A percentile compares a stretch with the other conserved stretches of the same genome.
These are phyloP conservation scores for Gadus chalcogrammus DNA, from an alignment of 2,113 vertebrate genomes.

Conservation along the genomic window DNA sequence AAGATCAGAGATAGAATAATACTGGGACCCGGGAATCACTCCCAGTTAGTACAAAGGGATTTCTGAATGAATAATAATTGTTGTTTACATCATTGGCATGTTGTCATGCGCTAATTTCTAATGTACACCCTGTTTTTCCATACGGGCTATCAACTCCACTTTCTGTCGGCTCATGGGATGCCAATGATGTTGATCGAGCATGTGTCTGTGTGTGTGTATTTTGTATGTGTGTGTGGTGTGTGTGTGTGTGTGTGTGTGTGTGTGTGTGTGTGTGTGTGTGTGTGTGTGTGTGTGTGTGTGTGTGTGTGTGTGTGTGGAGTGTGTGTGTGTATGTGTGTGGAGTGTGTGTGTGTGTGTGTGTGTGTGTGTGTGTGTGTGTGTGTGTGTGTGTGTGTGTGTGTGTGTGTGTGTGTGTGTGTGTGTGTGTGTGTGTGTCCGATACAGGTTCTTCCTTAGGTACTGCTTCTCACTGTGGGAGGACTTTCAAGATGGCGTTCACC, in stretches of 20 bases:
- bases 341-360: no score
- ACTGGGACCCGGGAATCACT: neutral
- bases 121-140: slow-evolving; percentile 30
- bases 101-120: slow-evolving; percentile 29
- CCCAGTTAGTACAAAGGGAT: no score
- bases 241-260: slow-evolving; percentile 23
- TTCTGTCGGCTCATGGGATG: neutral
- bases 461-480: slow-evolving; percentile 83
- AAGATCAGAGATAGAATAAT: neutral
- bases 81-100: slow-evolving; percentile 11
- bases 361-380: slow-evolving; percentile 7
- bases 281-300: no score
- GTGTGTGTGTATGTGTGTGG: no score
- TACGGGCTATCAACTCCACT: neutral
- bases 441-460: slow-evolving; percentile 7
- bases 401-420: slow-evolving; percentile 25
- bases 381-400: slow-evolving; percentile 5
- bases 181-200: no score
- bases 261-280: neutral
- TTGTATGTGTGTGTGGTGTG: neutral
- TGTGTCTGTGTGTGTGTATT: slow-evolving; percentile 12
- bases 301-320: slow-evolving; percentile 3
- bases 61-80: neutral
- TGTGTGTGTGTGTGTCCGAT: slow-evolving; percentile 5
- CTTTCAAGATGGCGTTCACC: slow-evolving; percentile 96